A percentile compares a stretch with the other conserved stretches of the same genome.
These are phyloP conservation scores for Oryctes rhinoceros DNA, from an alignment of 1,140 invertebrate genomes.

Conservation along the genomic window DNA sequence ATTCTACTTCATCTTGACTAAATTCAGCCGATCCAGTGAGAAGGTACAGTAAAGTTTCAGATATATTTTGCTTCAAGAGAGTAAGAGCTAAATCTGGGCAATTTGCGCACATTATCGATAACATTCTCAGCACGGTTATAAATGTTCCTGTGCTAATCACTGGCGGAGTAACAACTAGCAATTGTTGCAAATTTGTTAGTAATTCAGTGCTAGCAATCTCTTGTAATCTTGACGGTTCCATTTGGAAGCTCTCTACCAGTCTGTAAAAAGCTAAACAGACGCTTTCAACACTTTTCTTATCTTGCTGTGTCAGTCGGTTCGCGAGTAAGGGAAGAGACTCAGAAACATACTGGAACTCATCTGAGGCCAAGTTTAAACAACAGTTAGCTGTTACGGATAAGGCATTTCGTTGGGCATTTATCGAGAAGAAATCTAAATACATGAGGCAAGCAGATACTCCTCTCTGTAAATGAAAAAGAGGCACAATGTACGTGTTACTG, in stretches of 20 bases:
- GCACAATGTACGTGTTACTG: background rate
- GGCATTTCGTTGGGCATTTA: conserved; percentile 93
- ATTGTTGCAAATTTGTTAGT: conserved; percentile 90
- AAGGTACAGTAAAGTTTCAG: conserved; percentile 91
- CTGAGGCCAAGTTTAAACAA: conserved; percentile 90
- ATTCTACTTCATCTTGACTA: conserved; percentile 73
- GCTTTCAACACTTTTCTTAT: conserved; percentile 98
- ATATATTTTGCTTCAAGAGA: conserved; percentile 93
- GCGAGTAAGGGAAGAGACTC: conserved; percentile 89
- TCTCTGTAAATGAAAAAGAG: conserved; percentile 67
- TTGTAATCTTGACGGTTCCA: conserved; percentile 87
- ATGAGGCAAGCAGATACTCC: conserved; percentile 95
- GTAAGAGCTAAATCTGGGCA: conserved; percentile 93
- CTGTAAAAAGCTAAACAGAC: conserved; percentile 96
- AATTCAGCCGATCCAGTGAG: conserved; percentile 83
- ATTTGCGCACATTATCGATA: conserved; percentile 93
- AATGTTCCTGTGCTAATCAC: conserved; percentile 93
- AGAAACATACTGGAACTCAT: conserved; percentile 92
- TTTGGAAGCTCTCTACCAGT: conserved; percentile 95
- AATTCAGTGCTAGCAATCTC: conserved; percentile 95
- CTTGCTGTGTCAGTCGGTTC: conserved; percentile 87
- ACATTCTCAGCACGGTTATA: conserved; percentile 94
- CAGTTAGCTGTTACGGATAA: conserved; percentile 96
- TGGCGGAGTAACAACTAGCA: conserved; percentile 91
- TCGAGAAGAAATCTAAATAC: conserved; percentile 97